Base-by-base conservation (phyloP, 2,797 vertebrate genomes). In the Phrynocephalus guinanensis region DNA sequence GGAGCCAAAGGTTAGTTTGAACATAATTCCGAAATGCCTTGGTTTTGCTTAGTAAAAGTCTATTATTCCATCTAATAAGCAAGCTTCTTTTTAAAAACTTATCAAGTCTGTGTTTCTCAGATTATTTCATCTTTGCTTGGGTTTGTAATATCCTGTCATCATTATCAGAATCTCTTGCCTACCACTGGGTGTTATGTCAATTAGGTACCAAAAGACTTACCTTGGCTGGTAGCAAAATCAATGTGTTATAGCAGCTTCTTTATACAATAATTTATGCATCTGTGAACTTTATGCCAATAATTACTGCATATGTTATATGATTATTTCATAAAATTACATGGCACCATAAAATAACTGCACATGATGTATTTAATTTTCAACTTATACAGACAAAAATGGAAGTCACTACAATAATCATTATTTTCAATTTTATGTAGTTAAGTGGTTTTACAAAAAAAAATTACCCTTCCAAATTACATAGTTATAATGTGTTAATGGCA, bases 401-500 rank as follows among this genome's bases (percentile, higher is more conserved):
- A 95, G 96, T 93, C 95, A 95, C 96, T 96, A 95, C 93, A 97
- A 96, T 96, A 97, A 96, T 96, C 96, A 96, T 96, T 96, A 97
- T 96, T 97, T 97, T 96, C 95, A 96, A 95, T 96, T 96, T 97
- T 97, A 97, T 97, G 95, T 96, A 97, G 95, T 96, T 97, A 97
- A 97, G 96, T 96, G 96, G 95, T 97, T 96, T 96, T 96, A 96
- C 94, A 94, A 93, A 96, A 96, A 95, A 95, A 96, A 70, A 82
- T 95, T 95, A 96, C 94, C 95, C 94, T 96, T 96, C 94, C 95
- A 96, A 96, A 97, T 97, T 96, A 94, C 95, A 96, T 91, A 96
- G 95, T 94, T 96, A 96, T 95, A 96, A 96, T 94, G 95, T 86
- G 70, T 96, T 97, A 97, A 97, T 96, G 96, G 96, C 94, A 96